Percentiles rank a stretch among this genome's conserved stretches.
Evolutionary conservation across 2,888 invertebrate species (phyloP).

Genomic region (Muschampia plurimacula): DNA sequence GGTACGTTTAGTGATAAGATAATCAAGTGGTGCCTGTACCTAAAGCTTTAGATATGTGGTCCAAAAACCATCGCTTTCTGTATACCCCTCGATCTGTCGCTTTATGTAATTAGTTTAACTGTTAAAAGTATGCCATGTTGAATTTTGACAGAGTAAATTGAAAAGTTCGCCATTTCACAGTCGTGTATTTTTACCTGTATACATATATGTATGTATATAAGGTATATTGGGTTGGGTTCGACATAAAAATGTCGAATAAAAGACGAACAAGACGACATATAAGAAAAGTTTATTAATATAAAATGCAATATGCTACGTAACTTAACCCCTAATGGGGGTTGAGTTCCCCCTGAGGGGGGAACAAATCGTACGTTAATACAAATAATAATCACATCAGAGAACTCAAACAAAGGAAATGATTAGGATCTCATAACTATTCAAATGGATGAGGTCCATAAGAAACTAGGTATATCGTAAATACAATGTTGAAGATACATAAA

Average conservation of each 20-base stretch:
- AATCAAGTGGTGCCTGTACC: background rate
- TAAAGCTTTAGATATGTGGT: background rate
- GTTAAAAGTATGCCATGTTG: background rate
- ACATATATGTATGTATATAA: background rate
- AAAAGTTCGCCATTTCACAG: background rate
- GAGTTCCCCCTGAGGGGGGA: slow-evolving; percentile 33
- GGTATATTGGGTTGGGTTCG: no score
- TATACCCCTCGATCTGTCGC: background rate
- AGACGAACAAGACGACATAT: slow-evolving; percentile 65
- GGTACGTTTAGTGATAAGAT: background rate
- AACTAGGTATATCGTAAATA: background rate
- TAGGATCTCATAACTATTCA: background rate
- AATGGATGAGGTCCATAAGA: background rate
- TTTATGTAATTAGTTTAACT: no score
- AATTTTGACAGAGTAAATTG: slow-evolving; percentile 1
- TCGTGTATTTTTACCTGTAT: no score
- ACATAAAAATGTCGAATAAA: background rate
- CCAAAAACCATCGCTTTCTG: background rate
- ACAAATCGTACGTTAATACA: slow-evolving; percentile 45
- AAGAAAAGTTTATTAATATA: slow-evolving; percentile 83
- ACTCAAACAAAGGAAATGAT: slow-evolving; percentile 44
- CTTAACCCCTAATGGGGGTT: slow-evolving; percentile 46
- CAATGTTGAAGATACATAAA: background rate
- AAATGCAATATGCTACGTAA: slow-evolving; percentile 76
- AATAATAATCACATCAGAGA: slow-evolving; percentile 51